Conservation (phyloP, 2,113 vertebrate species). For the Bos javanicus region DNA sequence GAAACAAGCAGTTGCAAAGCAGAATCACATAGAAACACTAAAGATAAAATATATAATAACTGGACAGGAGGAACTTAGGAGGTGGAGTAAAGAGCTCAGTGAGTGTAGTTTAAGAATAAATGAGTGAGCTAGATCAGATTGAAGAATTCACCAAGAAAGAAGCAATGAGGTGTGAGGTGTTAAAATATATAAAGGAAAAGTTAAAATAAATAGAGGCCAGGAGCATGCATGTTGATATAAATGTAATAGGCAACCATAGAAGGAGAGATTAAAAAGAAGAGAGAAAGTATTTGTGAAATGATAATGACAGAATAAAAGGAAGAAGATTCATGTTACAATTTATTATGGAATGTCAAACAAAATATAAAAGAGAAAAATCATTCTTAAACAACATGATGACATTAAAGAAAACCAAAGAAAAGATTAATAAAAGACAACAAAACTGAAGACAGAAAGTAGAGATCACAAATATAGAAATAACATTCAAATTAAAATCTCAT, state of each 20-base stretch:
- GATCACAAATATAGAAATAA: not conserved
- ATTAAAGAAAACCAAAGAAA: not conserved
- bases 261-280: not conserved
- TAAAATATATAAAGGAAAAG: not conserved
- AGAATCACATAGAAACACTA: not conserved
- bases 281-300: not conserved
- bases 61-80: not conserved
- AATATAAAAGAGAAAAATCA: not conserved
- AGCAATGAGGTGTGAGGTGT: not conserved
- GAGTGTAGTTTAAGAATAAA: not conserved
- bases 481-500: not conserved
- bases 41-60: not conserved
- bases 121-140: not conserved
- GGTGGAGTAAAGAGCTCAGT: not conserved
- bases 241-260: not conserved
- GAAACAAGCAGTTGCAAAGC: not conserved
- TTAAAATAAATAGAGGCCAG: not conserved
- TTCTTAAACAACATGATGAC: not conserved
- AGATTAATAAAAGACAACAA: not conserved
- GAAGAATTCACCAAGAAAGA: not conserved
- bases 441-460: not conserved
- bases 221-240: not conserved
- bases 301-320: not conserved
- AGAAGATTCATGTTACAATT: not conserved
- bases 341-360: not conserved